Percentiles rank a stretch among this genome's conserved stretches.
Evolutionary conservation across 2,888 invertebrate species (phyloP).

Genomic region (Meandrusa payeni): DNA sequence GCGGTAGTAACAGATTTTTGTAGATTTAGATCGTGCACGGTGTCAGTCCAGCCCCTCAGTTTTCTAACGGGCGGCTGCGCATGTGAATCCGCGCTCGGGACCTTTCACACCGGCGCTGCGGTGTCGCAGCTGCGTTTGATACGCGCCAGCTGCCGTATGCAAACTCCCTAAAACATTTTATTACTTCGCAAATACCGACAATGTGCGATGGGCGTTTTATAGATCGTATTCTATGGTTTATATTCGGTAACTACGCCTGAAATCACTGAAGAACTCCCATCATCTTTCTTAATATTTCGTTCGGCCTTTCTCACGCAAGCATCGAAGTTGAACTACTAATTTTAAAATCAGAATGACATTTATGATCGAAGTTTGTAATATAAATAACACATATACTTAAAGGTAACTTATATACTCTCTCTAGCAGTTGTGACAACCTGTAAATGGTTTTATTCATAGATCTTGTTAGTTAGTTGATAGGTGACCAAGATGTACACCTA

Average conservation of each 20-base stretch:
- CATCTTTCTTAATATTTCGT: neutral
- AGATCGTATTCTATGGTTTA: constrained; percentile 36
- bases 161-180: constrained; percentile 76
- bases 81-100: constrained; percentile 64
- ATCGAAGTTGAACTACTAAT: too few relatives aligned
- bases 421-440: too few relatives aligned
- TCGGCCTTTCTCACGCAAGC: constrained; percentile 9
- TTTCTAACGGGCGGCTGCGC: constrained; percentile 47
- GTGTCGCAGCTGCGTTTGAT: constrained; percentile 57
- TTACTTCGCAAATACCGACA: constrained; percentile 40
- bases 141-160: constrained; percentile 57
- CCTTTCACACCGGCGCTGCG: constrained; percentile 66
- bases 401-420: too few relatives aligned
- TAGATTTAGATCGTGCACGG: constrained; percentile 41
- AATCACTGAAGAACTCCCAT: constrained; percentile 4
- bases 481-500: too few relatives aligned
- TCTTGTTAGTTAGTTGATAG: too few relatives aligned
- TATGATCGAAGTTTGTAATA: too few relatives aligned
- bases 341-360: too few relatives aligned
- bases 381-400: too few relatives aligned
- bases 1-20: constrained; percentile 4
- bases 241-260: constrained; percentile 23
- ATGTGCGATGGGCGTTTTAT: constrained; percentile 41
- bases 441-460: too few relatives aligned
- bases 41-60: constrained; percentile 55